phyloP scores from a whole-genome alignment of 2,113 vertebrate genomes.

The Tretioscincus oriximinensis region DNA sequence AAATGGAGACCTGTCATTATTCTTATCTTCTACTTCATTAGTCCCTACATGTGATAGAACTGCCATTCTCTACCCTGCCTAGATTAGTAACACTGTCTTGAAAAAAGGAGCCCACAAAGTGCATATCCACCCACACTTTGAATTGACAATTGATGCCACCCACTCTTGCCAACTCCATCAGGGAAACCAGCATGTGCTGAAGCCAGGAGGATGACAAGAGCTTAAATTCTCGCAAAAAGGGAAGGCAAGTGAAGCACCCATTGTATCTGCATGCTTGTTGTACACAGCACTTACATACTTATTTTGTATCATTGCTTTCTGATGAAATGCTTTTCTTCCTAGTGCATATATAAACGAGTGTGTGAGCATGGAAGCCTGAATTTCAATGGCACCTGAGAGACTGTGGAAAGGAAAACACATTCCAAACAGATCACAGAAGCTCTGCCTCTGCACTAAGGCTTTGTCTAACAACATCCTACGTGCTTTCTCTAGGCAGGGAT shows the following conservation, averaged over 20 bases:
- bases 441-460: background rate
- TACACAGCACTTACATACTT: background rate
- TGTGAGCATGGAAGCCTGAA: background rate
- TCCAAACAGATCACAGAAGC: background rate
- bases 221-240: background rate
- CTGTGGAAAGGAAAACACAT: background rate
- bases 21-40: background rate
- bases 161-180: slow-evolving; percentile 26
- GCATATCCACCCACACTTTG: slow-evolving; percentile 19
- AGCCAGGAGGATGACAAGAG: slow-evolving; percentile 7
- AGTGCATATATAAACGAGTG: background rate
- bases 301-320: background rate
- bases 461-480: slow-evolving; percentile 9
- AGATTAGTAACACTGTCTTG: slow-evolving; percentile 11
- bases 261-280: background rate
- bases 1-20: background rate
- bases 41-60: background rate
- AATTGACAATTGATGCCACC: slow-evolving; percentile 26
- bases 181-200: slow-evolving; percentile 19
- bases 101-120: background rate
- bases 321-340: background rate
- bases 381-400: background rate
- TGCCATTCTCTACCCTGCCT: background rate
- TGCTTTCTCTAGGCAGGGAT: background rate
- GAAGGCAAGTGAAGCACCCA: background rate